Evolutionary conservation across 1,140 invertebrate genomes (phyloP).

Genomic region (Zaprionus taronus): DNA sequence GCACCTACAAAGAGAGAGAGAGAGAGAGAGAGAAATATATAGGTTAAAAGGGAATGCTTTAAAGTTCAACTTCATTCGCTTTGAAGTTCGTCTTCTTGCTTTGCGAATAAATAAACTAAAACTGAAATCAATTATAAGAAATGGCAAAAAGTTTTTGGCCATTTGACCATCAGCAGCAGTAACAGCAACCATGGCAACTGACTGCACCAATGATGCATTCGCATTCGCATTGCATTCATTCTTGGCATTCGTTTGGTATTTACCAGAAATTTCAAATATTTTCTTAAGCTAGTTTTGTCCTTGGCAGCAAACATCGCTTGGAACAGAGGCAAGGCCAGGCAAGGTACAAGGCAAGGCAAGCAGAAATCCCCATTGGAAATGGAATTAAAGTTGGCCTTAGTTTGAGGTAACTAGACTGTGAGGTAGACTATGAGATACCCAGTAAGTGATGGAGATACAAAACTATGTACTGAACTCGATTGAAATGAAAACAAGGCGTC

Average conservation of each 20-base stretch:
- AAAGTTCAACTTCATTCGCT: conserved; percentile 2
- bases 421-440: neutral
- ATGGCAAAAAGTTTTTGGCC: conserved; percentile 39
- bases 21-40: neutral
- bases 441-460: neutral
- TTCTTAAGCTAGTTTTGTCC: conserved; percentile 10
- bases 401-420: neutral
- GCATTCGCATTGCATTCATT: conserved; percentile 11
- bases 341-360: neutral
- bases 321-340: neutral
- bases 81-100: conserved; percentile 1
- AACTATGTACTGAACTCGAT: too few relatives aligned
- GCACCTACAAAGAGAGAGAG: conserved; percentile 59
- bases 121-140: conserved; percentile 49
- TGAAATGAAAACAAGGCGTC: too few relatives aligned
- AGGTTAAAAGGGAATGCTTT: conserved; percentile 8
- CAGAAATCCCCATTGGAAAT: neutral
- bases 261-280: conserved; percentile 13
- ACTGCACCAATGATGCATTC: conserved; percentile 21
- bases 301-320: neutral
- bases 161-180: neutral
- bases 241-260: conserved; percentile 32
- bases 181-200: conserved; percentile 11
- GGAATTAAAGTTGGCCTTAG: neutral
- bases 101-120: conserved; percentile 31